Conservation (phyloP, 2,797 vertebrate genomes). For the Centroberyx gerrardi region DNA sequence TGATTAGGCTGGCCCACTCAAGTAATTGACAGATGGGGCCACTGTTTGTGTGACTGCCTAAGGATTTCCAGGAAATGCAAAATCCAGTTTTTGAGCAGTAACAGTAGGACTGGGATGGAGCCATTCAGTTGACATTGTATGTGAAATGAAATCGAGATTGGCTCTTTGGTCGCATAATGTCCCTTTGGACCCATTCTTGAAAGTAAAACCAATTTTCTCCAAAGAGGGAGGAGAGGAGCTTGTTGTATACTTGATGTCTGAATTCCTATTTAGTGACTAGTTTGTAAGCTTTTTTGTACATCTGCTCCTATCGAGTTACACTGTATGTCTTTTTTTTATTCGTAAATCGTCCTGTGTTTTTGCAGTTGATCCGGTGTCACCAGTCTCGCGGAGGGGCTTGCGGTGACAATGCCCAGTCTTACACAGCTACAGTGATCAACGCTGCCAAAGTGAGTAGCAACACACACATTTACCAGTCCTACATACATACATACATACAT, state of each 20-base stretch:
- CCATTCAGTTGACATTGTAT: constrained; percentile 53
- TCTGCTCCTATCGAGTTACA: neutral
- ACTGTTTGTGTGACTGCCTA: constrained; percentile 68
- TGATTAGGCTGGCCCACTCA: constrained; percentile 56
- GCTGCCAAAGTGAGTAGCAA: constrained; percentile 95
- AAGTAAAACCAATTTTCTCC: constrained; percentile 45
- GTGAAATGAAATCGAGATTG: constrained; percentile 64
- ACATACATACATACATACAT: constrained; percentile 2
- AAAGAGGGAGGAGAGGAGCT: constrained; percentile 29
- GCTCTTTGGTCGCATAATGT: constrained; percentile 31
- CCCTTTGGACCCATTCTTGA: constrained; percentile 22
- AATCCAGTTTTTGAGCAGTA: constrained; percentile 47
- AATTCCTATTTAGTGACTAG: constrained; percentile 22
- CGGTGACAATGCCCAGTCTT: constrained; percentile 98
- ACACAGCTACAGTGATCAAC: constrained; percentile 98
- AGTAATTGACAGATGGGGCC: constrained; percentile 83
- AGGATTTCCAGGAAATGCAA: constrained; percentile 73
- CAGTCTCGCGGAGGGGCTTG: constrained; percentile 98
- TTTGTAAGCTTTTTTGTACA: neutral
- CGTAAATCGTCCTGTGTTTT: constrained; percentile 19
- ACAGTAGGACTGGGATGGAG: constrained; percentile 51
- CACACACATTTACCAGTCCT: neutral
- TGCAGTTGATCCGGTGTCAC: constrained; percentile 96
- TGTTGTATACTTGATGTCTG: constrained; percentile 13
- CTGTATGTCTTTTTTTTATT: neutral